Evolutionary conservation across 1,140 invertebrate genomes (phyloP).

Genomic region (Macrostomum lignano): DNA sequence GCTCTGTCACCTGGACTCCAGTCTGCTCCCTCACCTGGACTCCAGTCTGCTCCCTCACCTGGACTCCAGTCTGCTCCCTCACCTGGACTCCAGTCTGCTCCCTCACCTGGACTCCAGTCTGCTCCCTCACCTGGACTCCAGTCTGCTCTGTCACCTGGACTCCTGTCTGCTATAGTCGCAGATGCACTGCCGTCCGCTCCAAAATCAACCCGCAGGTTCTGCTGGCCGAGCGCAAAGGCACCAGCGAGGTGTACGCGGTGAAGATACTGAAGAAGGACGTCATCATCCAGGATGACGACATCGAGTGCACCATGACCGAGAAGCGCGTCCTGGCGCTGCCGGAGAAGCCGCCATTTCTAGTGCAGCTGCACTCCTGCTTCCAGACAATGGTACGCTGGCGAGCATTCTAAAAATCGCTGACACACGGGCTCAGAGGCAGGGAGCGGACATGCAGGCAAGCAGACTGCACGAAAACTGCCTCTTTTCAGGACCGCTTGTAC

Average conservation of each 20-base stretch:
- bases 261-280: constrained; percentile 96
- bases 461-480: background rate
- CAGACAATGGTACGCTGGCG: constrained; percentile 44
- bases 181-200: no score
- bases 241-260: constrained; percentile 82
- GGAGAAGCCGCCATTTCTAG: constrained; percentile 85
- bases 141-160: no score
- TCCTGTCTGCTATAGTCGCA: no score
- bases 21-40: no score
- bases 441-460: background rate
- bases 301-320: constrained; percentile 95
- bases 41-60: no score
- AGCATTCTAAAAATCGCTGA: background rate
- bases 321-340: constrained; percentile 77
- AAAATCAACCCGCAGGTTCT: no score
- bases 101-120: no score
- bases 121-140: no score
- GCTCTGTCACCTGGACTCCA: no score
- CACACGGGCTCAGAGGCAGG: background rate
- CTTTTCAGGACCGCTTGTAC: constrained; percentile 49
- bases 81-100: no score
- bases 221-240: constrained; percentile 69
- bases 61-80: no score
- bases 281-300: constrained; percentile 95
- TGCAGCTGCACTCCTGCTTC: constrained; percentile 84